phyloP scores from a whole-genome alignment of 2,797 vertebrate genomes.

The Sebastes diploproa region DNA sequence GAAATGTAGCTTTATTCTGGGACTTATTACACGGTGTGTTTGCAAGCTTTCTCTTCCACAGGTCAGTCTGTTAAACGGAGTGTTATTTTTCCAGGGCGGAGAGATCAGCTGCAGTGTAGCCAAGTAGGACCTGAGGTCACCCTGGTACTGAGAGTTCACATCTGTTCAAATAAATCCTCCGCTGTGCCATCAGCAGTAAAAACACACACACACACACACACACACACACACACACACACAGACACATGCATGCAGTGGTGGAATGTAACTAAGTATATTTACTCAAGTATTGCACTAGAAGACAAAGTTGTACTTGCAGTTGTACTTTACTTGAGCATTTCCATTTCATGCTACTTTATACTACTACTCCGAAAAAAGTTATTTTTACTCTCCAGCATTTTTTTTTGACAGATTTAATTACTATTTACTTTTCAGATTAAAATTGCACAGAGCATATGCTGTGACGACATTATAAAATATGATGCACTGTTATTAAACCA shows the following conservation, averaged over 20 bases:
- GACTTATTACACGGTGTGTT: constrained; percentile 50
- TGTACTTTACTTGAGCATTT: neutral
- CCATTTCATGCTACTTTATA: neutral
- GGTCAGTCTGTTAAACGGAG: constrained; percentile 77
- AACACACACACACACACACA: constrained; percentile 38
- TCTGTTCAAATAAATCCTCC: constrained; percentile 83
- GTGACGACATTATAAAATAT: neutral
- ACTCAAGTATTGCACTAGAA: neutral
- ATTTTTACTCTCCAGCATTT: neutral
- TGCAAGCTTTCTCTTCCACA: constrained; percentile 51
- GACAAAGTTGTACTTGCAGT: neutral
- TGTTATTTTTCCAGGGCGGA: constrained; percentile 78
- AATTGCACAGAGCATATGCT: neutral
- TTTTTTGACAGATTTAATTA: neutral
- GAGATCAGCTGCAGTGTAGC: constrained; percentile 76
- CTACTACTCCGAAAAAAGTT: neutral
- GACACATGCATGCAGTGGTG: neutral
- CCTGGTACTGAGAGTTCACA: constrained; percentile 76
- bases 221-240: constrained; percentile 20
- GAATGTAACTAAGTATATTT: constrained; percentile 6
- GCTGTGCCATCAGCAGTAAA: constrained; percentile 73
- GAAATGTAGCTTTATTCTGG: constrained; percentile 48
- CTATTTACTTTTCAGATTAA: neutral
- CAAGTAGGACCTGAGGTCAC: constrained; percentile 75
- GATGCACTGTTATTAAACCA: neutral